Evolutionary conservation across 2,113 vertebrate species (phyloP).

Genomic region (Barnardius zonarius): DNA sequence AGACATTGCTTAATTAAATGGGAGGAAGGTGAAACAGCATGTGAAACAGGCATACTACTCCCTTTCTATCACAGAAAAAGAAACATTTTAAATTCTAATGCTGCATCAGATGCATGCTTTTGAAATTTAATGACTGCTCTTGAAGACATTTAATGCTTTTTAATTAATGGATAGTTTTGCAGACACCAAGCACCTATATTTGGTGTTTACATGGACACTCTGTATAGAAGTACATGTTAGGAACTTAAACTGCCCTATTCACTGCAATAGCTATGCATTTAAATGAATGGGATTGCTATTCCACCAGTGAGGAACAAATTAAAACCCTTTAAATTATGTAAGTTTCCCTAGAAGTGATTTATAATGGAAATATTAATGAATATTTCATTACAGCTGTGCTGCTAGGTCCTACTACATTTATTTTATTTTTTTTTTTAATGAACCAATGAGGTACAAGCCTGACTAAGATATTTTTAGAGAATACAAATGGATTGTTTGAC

Average conservation of each 20-base stretch:
- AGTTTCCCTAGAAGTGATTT: slow-evolving; percentile 5
- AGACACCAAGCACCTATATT: background rate
- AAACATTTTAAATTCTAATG: background rate
- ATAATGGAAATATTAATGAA: slow-evolving; percentile 20
- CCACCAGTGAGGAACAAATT: background rate
- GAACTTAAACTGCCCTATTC: background rate
- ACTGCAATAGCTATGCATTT: background rate
- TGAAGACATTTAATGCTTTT: background rate
- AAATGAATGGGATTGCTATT: background rate
- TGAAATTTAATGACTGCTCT: background rate
- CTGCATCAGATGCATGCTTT: background rate
- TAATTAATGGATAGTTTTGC: background rate
- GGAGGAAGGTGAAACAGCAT: background rate
- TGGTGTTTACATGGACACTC: background rate
- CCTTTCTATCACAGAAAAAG: background rate
- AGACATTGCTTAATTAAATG: background rate
- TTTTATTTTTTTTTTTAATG: background rate
- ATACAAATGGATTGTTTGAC: background rate
- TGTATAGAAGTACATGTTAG: background rate
- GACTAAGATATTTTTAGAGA: slow-evolving; percentile 19
- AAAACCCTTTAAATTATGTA: background rate
- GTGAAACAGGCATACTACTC: background rate
- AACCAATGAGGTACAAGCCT: background rate
- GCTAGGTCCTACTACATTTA: background rate
- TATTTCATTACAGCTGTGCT: slow-evolving; percentile 31